A percentile compares a stretch with the other conserved stretches of the same genome.
Evolutionary conservation across 2,888 invertebrate genomes (phyloP).

Genomic region (Drosophila ezoana): DNA sequence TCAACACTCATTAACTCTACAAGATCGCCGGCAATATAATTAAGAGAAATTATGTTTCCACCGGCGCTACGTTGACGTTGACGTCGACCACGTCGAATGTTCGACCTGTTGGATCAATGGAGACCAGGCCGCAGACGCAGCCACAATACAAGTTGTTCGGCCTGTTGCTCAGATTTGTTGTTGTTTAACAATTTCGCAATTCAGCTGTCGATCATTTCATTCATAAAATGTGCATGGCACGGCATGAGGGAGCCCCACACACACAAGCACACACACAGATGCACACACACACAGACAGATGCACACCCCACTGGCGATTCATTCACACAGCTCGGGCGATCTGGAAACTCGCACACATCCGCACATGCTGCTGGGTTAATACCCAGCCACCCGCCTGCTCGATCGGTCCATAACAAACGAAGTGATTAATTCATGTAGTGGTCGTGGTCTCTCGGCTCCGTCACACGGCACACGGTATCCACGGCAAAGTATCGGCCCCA

Average conservation of each 20-base stretch:
- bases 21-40: slow-evolving; percentile 78
- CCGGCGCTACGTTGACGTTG: slow-evolving; percentile 65
- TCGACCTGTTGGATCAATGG: slow-evolving; percentile 78
- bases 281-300: slow-evolving; percentile 20
- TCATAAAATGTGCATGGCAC: slow-evolving; percentile 74
- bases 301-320: slow-evolving; percentile 41
- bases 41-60: slow-evolving; percentile 82
- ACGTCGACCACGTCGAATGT: slow-evolving; percentile 35
- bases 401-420: slow-evolving; percentile 75
- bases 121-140: slow-evolving; percentile 22
- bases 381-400: slow-evolving; percentile 69
- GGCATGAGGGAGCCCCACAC: slow-evolving; percentile 47
- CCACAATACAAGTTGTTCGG: slow-evolving; percentile 25
- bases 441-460: slow-evolving; percentile 31
- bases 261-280: slow-evolving; percentile 7
- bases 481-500: slow-evolving; percentile 27
- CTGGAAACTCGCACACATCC: slow-evolving; percentile 77
- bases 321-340: slow-evolving; percentile 67
- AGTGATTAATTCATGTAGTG: slow-evolving; percentile 80
- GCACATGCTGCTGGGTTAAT: slow-evolving; percentile 71
- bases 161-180: slow-evolving; percentile 54
- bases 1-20: slow-evolving; percentile 80
- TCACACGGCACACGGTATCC: slow-evolving; percentile 10
- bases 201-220: slow-evolving; percentile 83
- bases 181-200: slow-evolving; percentile 80